These are phyloP conservation scores for Alentia gelatinosa DNA, from an alignment of 2,888 invertebrate species.

Conservation along the genomic window DNA sequence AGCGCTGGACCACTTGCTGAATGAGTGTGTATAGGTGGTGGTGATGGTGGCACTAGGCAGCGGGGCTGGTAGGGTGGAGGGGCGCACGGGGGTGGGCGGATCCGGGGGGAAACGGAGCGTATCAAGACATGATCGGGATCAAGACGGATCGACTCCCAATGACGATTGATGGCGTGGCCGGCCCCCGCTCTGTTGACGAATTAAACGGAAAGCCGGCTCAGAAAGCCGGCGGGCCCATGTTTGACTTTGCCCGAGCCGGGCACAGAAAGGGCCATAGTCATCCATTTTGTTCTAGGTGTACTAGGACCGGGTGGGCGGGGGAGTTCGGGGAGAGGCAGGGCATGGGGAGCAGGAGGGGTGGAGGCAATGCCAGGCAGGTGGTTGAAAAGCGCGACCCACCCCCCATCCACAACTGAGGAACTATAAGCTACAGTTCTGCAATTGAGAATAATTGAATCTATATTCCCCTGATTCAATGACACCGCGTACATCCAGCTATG, in stretches of 20 bases:
- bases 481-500: too few relatives aligned
- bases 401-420: too few relatives aligned
- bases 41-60: background rate
- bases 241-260: background rate
- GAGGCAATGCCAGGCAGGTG: background rate
- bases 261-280: background rate
- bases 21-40: background rate
- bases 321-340: background rate
- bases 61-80: background rate
- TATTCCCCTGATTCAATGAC: too few relatives aligned
- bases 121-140: constrained; percentile 49
- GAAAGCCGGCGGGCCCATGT: constrained; percentile 4
- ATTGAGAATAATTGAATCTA: too few relatives aligned
- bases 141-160: background rate
- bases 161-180: constrained; percentile 24
- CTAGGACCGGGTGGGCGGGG: background rate
- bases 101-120: constrained; percentile 24
- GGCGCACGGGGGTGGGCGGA: background rate
- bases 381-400: too few relatives aligned
- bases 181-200: constrained; percentile 25
- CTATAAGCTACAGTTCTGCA: too few relatives aligned
- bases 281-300: constrained; percentile 7
- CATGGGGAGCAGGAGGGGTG: background rate
- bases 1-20: background rate
- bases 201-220: constrained; percentile 40